phyloP scores from a whole-genome alignment of 2,797 vertebrate genomes.

The Forpus xanthops region DNA sequence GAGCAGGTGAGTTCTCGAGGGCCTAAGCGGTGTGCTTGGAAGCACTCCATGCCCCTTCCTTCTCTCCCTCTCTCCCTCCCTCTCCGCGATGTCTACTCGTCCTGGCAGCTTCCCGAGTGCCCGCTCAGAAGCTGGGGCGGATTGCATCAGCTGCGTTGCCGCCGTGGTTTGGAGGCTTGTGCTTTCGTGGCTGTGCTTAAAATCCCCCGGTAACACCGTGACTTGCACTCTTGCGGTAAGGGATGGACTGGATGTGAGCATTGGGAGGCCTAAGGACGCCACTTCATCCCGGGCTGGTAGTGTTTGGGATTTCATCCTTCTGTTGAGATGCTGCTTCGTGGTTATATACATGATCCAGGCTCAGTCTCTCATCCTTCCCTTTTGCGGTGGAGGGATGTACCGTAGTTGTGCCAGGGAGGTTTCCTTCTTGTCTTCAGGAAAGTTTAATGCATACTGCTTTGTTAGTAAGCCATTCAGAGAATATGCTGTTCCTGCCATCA shows the following conservation, averaged over 20 bases:
- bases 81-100: too few relatives aligned
- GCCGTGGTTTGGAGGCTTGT: neutral
- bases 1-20: slow-evolving; percentile 11
- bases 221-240: neutral
- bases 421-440: neutral
- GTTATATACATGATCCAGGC: fast-evolving
- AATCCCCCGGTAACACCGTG: neutral
- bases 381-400: fast-evolving
- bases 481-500: neutral
- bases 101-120: neutral
- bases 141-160: neutral
- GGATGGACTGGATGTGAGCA: neutral
- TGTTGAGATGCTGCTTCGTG: fast-evolving
- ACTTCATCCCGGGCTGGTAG: fast-evolving
- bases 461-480: neutral
- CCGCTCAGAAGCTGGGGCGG: neutral
- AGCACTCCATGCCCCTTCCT: neutral
- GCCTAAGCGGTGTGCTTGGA: neutral
- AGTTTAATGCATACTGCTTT: fast-evolving
- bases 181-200: neutral
- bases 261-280: neutral
- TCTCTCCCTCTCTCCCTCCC: too few relatives aligned
- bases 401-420: neutral
- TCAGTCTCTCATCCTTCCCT: fast-evolving
- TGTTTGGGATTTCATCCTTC: fast-evolving